These are phyloP conservation scores for Pelobates fuscus DNA, from an alignment of 2,113 vertebrate species.

Conservation along the genomic window DNA sequence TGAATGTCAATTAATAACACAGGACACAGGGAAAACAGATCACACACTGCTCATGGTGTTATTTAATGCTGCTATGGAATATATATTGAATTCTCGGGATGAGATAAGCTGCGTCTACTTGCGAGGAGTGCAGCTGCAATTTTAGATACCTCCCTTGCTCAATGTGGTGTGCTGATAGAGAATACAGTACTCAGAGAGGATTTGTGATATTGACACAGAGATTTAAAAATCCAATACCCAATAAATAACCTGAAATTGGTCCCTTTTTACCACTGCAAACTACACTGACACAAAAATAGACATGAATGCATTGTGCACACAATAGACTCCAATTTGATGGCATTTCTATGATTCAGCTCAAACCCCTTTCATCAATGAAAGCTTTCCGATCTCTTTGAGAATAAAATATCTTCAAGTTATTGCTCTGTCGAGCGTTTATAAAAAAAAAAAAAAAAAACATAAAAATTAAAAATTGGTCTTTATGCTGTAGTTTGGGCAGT, in stretches of 20 bases:
- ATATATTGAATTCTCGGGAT: not conserved
- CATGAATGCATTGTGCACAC: conserved; percentile 35
- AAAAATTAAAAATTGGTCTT: conserved; percentile 1
- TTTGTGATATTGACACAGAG: conserved; percentile 49
- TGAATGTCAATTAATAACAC: not conserved
- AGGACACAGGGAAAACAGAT: not conserved
- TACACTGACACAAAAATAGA: conserved; percentile 39
- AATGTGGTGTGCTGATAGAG: not conserved
- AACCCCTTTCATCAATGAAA: conserved; percentile 45
- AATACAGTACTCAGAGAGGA: conserved; percentile 27
- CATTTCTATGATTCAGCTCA: conserved; percentile 46
- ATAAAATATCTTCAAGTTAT: conserved; percentile 37
- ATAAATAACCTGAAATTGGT: conserved; percentile 45
- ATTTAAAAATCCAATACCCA: conserved; percentile 42
- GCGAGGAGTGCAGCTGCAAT: not conserved
- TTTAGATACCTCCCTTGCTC: not conserved
- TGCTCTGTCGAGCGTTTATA: conserved; percentile 28
- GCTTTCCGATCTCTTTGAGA: conserved; percentile 30
- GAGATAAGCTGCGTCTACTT: not conserved
- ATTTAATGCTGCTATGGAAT: not conserved
- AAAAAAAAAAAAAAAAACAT: conserved; percentile 18
- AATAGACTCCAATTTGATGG: conserved; percentile 45
- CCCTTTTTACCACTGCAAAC: conserved; percentile 41
- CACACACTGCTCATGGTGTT: not conserved
- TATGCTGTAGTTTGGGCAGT: conserved; percentile 14